Evolutionary conservation across 1,140 invertebrate species (phyloP).

Genomic region (Ostrea denselamellosa): DNA sequence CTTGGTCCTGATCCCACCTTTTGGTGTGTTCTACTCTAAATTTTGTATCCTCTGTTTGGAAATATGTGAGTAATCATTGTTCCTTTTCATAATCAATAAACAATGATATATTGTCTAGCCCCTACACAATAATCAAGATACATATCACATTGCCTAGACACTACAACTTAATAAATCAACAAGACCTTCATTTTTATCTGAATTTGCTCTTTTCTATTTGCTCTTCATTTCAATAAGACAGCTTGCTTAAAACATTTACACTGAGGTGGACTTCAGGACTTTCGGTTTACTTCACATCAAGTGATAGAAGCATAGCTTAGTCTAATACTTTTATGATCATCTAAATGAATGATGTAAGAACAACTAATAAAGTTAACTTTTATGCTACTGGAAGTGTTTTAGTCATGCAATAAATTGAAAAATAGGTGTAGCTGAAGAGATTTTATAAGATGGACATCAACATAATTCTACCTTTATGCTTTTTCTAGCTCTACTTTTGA

Average conservation of each 20-base stretch:
- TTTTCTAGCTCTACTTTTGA: slow-evolving; percentile 62
- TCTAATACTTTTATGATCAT: slow-evolving; percentile 8
- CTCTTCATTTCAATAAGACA: not conserved
- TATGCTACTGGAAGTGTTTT: too few relatives aligned
- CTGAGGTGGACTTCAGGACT: not conserved
- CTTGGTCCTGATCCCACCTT: too few relatives aligned
- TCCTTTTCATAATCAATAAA: too few relatives aligned
- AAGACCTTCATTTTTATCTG: not conserved
- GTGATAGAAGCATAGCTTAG: not conserved
- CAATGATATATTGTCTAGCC: too few relatives aligned
- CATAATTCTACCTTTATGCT: slow-evolving; percentile 55
- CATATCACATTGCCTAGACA: too few relatives aligned
- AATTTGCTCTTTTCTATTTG: not conserved
- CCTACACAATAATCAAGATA: too few relatives aligned
- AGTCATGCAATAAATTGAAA: not conserved
- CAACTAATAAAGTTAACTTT: not conserved
- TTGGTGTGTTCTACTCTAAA: too few relatives aligned
- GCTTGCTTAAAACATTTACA: not conserved
- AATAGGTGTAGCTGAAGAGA: not conserved
- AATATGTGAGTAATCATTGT: too few relatives aligned
- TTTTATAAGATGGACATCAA: too few relatives aligned
- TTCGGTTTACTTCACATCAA: not conserved
- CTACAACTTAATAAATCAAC: not conserved
- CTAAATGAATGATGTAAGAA: slow-evolving; percentile 8
- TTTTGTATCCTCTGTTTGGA: too few relatives aligned